Base-by-base conservation (phyloP, 37 sponge, comb jelly and placozoan species). In the Halisarca cf. caerulea region DNA sequence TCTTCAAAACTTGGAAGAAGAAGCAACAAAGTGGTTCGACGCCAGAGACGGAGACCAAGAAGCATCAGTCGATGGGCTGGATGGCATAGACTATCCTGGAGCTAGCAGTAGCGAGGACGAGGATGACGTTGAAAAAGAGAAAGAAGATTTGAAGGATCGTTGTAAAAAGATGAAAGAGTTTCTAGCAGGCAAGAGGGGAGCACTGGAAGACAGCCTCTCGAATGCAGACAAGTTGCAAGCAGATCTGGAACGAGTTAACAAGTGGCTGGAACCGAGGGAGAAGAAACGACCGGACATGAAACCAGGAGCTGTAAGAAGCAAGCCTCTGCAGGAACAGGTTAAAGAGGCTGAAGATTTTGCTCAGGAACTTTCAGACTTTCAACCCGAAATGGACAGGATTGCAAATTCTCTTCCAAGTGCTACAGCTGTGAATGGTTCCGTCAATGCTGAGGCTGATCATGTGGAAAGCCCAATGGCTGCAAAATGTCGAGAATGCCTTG, bases 1-100 rank as follows among this genome's bases (percentile, higher is more conserved):
- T 43, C 58, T 92, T 41, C 83, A 92, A 42, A 57, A 69, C 66
- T 86, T 88, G 66, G 23, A 82, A 17, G 4, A 45, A 36, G 77
- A 32, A 36, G 77, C 77, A 15, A 2, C 6, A 37, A 40, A 74
- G 25, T 74, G 77, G 77, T 74, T 74, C 41, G 45, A 8, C 44
- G 36, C 77, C 24, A 37, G 77, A 18, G 77, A 74, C 1, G 38
- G 36, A 2, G 77, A 74, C 15, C 30, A 74, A 37, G 77, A 62
- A n/a, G 6, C 18, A 8, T 6, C 6, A 7, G 64, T 8, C 15
- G 64, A 62, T 23, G 15, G n/a, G 7, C 6, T 74, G 0, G 77
- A 74, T 15, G 77, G 42, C 18, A 34, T 34, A 17, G 32, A 27
- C 3, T 42, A 74, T 24, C 44, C 44, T 7, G 77, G 18, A n/a